Conservation (phyloP, 2,888 invertebrate species). For the Agrotis puta region DNA sequence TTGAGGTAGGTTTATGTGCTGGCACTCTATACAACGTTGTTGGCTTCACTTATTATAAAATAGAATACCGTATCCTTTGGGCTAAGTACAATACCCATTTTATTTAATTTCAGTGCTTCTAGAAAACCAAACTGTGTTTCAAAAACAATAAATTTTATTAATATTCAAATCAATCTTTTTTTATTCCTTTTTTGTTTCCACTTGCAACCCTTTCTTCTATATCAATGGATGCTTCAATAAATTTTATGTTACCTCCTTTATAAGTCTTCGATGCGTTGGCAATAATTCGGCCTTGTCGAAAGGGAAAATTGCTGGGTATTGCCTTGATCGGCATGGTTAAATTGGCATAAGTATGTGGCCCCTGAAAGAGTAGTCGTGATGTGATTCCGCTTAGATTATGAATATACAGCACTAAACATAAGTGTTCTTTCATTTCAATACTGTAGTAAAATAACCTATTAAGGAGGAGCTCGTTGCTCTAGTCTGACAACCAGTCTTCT, state of each 20-base stretch:
- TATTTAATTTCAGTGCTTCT: not conserved
- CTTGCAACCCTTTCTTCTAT: conserved; percentile 23
- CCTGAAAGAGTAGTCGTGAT: conserved; percentile 38
- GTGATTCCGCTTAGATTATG: not conserved
- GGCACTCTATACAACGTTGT: too few species aligned
- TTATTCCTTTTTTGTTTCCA: conserved; percentile 24
- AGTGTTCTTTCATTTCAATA: not conserved
- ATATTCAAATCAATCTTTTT: not conserved
- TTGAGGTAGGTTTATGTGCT: too few species aligned
- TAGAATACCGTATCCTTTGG: not conserved
- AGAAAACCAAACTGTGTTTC: not conserved
- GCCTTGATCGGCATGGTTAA: conserved; percentile 38
- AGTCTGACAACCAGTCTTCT: too few species aligned
- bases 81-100: not conserved
- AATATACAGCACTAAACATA: not conserved
- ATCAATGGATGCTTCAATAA: conserved; percentile 27
- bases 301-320: conserved; percentile 45
- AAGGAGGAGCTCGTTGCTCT: too few species aligned
- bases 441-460: not conserved
- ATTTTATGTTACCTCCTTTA: not conserved
- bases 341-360: conserved; percentile 5
- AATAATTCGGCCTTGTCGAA: conserved; percentile 42
- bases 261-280: not conserved
- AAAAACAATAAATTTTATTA: not conserved
- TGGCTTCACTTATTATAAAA: too few species aligned